phyloP scores from a whole-genome alignment of 2,113 vertebrate species.

The Delphinus delphis region DNA sequence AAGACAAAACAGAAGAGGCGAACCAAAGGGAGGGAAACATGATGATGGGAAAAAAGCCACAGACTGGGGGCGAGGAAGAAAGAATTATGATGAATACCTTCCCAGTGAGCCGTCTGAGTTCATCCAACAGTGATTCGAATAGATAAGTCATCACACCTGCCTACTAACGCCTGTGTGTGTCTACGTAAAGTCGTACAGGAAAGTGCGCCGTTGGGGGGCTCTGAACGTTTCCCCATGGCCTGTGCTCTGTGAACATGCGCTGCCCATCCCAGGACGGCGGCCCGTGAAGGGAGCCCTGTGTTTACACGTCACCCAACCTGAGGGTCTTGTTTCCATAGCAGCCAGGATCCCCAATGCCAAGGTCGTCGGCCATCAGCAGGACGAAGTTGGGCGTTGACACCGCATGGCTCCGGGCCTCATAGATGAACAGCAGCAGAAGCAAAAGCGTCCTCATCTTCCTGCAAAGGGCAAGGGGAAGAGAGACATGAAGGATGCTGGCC shows the following conservation, averaged over 20 bases:
- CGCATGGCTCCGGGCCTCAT: not conserved
- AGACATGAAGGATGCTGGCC: not conserved
- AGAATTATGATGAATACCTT: accelerated
- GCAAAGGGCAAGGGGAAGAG: not conserved
- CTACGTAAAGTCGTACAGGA: accelerated
- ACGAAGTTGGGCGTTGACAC: slow-evolving; percentile 85
- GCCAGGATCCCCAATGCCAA: slow-evolving; percentile 93
- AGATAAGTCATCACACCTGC: accelerated
- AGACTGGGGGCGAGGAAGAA: accelerated
- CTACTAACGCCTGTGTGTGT: accelerated
- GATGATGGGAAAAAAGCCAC: not conserved
- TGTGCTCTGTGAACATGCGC: accelerated
- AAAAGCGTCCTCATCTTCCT: slow-evolving; percentile 82
- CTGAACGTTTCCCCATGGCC: accelerated
- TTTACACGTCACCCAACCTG: slow-evolving; percentile 81
- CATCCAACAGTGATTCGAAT: accelerated
- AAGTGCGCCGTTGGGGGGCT: accelerated
- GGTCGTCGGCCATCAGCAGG: slow-evolving; percentile 92
- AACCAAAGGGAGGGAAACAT: not conserved
- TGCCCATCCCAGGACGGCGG: accelerated
- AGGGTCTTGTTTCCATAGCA: slow-evolving; percentile 93
- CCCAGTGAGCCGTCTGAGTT: accelerated
- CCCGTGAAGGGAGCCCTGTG: accelerated
- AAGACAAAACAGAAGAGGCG: not conserved
- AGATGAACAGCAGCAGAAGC: slow-evolving; percentile 65